Base-by-base conservation (phyloP, 2,113 vertebrate genomes). In the Mastomys coucha region DNA sequence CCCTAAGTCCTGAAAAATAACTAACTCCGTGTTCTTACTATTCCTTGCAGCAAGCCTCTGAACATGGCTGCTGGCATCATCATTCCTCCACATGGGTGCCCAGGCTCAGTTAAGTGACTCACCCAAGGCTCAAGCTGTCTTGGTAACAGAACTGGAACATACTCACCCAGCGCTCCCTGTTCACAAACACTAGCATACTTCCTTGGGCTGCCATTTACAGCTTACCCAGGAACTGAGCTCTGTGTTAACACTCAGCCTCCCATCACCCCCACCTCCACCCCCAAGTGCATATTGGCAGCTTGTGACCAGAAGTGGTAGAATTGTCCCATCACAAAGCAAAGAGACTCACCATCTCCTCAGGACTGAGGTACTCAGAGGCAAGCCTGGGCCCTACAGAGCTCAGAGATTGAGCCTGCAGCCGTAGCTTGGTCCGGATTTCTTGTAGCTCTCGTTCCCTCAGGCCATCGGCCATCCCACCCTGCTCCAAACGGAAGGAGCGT, bases 291-390 rank as follows among this genome's bases (percentile, higher is more conserved):
- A 14, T 2, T 0, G 36, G 49, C 26, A 22, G 76, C 42, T 6
- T 1, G 0, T 1, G 65, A 82, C 45, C 42, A 16, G 0, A 45
- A 63, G 22, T 2, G 39, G 31, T 31, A 26, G n/a, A 31, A 81
- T 12, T 24, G 31, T 28, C 36, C 81, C 28, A 8, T 2, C 9
- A 24, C 14, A 2, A 9, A 26, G 76, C 4, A 8, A 0, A 2
- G 42, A n/a, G 51, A 28, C 97, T 98, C 96, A 99, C 99, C 99
- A 99, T 99, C 97, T 99, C 99, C 81, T 99, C 98, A 0, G 99
- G 98, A 0, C 99, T 99, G 98, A 99, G 99, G 97, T 99, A 99
- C 97, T 99, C 99, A 0, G 99, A 99, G 53, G 99, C 99, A 0
- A 99, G 91, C 0, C 91, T 94, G 26, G 99, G 98, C 1, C 98